Conservation (phyloP, 2,888 invertebrate genomes). For the Parnassius glacialis region DNA sequence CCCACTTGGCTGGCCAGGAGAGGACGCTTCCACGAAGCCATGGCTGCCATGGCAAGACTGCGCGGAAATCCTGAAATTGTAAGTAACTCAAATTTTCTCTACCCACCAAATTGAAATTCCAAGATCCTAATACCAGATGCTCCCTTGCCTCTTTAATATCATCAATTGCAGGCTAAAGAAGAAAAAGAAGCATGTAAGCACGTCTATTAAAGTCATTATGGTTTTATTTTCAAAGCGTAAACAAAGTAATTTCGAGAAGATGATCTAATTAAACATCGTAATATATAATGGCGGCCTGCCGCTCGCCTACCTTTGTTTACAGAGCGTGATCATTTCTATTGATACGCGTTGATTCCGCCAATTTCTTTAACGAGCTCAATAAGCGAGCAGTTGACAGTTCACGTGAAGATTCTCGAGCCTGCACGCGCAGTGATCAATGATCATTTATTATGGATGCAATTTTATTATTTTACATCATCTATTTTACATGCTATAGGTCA, state of each 20-base stretch:
- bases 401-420: conserved; percentile 49
- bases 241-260: conserved; percentile 14
- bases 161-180: too few relatives aligned
- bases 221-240: neutral
- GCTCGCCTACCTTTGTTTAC: conserved; percentile 15
- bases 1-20: conserved; percentile 87
- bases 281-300: neutral
- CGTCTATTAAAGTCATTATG: too few relatives aligned
- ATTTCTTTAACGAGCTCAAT: conserved; percentile 64
- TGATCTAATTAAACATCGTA: neutral
- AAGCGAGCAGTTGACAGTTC: conserved; percentile 51
- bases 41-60: conserved; percentile 81
- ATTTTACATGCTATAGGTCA: too few relatives aligned
- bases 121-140: too few relatives aligned
- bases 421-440: conserved; percentile 6
- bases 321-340: conserved; percentile 4
- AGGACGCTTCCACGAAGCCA: conserved; percentile 77
- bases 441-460: conserved; percentile 6
- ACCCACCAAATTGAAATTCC: too few relatives aligned
- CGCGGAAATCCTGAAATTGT: conserved; percentile 82
- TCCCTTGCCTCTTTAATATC: too few relatives aligned
- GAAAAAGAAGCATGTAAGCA: too few relatives aligned
- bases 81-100: conserved; percentile 42
- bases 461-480: neutral
- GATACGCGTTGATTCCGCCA: conserved; percentile 32